Conservation (phyloP, 2,797 vertebrate genomes). For the Myotis pilosus region DNA sequence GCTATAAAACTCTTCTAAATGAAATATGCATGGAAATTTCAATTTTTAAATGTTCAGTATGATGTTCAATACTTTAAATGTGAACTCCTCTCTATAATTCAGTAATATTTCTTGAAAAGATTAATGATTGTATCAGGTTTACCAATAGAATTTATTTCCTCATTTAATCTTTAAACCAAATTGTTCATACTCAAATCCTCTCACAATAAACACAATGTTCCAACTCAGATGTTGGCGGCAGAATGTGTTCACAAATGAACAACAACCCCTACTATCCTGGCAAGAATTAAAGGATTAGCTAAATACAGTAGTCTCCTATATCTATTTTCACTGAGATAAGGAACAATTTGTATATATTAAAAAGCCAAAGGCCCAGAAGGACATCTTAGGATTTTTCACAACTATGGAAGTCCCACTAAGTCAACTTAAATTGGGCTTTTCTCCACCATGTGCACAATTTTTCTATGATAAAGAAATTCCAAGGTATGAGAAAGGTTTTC, state of each 20-base stretch:
- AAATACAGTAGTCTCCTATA: constrained; percentile 59
- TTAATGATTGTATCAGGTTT: constrained; percentile 48
- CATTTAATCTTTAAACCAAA: constrained; percentile 70
- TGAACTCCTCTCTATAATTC: constrained; percentile 20
- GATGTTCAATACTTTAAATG: constrained; percentile 16
- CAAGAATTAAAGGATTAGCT: constrained; percentile 57
- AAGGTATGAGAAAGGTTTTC: constrained; percentile 2
- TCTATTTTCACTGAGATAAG: constrained; percentile 63
- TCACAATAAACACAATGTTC: constrained; percentile 74
- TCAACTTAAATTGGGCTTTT: constrained; percentile 19
- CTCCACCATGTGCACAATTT: neutral
- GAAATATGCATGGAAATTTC: constrained; percentile 27
- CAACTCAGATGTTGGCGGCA: constrained; percentile 63
- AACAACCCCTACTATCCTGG: constrained; percentile 67
- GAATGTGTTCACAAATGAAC: constrained; percentile 71
- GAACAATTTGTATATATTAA: constrained; percentile 56
- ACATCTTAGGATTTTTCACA: constrained; percentile 42
- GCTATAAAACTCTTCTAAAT: constrained; percentile 24
- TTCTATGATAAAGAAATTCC: constrained; percentile 37
- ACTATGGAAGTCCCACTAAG: constrained; percentile 24
- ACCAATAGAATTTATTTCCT: constrained; percentile 52
- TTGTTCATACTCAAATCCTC: constrained; percentile 58
- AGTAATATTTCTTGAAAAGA: constrained; percentile 43
- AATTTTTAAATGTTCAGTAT: constrained; percentile 4
- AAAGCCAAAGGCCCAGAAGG: constrained; percentile 57